A percentile compares a stretch with the other conserved stretches of the same genome.
Evolutionary conservation across 1,140 invertebrate species (phyloP).

Genomic region (Polyergus mexicanus): DNA sequence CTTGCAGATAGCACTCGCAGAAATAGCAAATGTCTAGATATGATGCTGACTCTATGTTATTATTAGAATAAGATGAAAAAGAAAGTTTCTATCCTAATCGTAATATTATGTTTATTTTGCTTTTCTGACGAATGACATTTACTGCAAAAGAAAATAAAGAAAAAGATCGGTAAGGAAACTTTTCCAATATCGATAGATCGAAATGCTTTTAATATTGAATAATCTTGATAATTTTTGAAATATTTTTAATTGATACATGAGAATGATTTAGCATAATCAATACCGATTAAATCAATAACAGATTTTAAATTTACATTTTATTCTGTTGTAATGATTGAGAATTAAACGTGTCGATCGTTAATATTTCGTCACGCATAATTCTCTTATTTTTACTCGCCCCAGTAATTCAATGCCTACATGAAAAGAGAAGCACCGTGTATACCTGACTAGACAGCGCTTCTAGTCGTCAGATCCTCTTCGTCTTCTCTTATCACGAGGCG

Average conservation of each 20-base stretch:
- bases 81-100: not conserved
- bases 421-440: conserved; percentile 43
- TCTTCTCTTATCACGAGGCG: conserved; percentile 49
- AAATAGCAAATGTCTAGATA: conserved; percentile 17
- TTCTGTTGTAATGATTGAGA: not conserved
- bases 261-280: not conserved
- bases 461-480: conserved; percentile 10
- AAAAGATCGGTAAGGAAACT: not conserved
- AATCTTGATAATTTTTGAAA: not conserved
- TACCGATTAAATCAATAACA: not conserved
- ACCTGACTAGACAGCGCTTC: not conserved
- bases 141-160: not conserved
- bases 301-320: not conserved
- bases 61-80: conserved; percentile 37
- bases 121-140: conserved; percentile 1
- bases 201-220: not conserved
- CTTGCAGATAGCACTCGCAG: conserved; percentile 2
- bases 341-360: not conserved
- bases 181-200: not conserved
- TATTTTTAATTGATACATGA: not conserved
- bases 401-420: conserved; percentile 22
- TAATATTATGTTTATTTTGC: not conserved
- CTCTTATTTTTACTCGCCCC: conserved; percentile 7
- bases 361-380: conserved; percentile 8
- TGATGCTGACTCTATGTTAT: conserved; percentile 34